phyloP scores from a whole-genome alignment of 2,113 vertebrate species.

The Anarhynchus alexandrinus region DNA sequence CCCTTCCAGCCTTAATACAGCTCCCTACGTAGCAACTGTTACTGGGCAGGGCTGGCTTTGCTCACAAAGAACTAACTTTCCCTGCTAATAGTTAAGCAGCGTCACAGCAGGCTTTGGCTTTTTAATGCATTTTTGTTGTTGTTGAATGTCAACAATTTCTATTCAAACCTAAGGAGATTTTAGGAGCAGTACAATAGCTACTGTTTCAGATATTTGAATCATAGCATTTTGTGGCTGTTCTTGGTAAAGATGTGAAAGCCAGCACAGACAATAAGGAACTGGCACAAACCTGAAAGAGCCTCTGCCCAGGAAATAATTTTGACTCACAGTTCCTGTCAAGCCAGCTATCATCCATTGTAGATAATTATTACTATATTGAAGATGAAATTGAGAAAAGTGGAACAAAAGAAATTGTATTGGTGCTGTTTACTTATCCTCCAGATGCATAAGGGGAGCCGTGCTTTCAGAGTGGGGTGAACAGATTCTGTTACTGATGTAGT shows the following conservation, averaged over 20 bases:
- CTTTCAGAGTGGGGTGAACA: not conserved
- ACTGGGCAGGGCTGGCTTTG: slow-evolving; percentile 54
- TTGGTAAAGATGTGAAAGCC: not conserved
- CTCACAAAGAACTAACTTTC: slow-evolving; percentile 60
- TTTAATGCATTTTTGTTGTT: not conserved
- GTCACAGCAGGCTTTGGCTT: not conserved
- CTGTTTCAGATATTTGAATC: not conserved
- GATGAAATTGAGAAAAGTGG: not conserved
- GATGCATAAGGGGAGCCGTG: not conserved
- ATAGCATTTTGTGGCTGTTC: not conserved
- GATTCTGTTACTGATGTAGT: not conserved
- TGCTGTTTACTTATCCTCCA: not conserved
- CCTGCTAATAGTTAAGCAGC: not conserved
- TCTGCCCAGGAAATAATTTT: not conserved
- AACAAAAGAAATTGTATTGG: not conserved
- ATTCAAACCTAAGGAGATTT: not conserved
- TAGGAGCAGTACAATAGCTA: not conserved
- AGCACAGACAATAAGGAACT: not conserved
- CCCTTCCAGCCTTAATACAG: not conserved
- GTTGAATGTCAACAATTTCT: not conserved
- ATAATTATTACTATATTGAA: not conserved
- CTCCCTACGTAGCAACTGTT: slow-evolving; percentile 41
- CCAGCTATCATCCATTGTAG: not conserved
- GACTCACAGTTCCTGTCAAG: not conserved
- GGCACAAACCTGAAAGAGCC: not conserved